Percentiles rank a stretch among this genome's conserved stretches.
Evolutionary conservation across 2,113 vertebrate genomes (phyloP).

Genomic region (Salvelinus alpinus): DNA sequence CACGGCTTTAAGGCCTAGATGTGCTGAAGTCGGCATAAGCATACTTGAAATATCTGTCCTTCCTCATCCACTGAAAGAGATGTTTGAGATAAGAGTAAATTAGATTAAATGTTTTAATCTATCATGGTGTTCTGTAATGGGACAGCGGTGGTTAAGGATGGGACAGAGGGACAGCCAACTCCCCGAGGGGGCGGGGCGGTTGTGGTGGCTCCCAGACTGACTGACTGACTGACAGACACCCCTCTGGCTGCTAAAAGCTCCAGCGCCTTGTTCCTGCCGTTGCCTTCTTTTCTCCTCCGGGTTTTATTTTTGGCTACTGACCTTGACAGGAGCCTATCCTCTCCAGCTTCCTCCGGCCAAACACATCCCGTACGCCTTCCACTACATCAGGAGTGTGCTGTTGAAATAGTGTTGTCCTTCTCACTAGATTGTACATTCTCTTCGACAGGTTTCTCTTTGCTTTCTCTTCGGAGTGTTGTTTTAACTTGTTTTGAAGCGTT

Average conservation of each 20-base stretch:
- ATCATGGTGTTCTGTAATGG: conserved; percentile 41
- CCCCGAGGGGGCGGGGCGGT: not conserved
- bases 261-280: conserved; percentile 36
- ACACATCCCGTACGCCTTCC: conserved; percentile 7
- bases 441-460: not conserved
- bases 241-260: conserved; percentile 23
- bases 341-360: conserved; percentile 38
- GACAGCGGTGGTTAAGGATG: conserved; percentile 25
- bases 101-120: conserved; percentile 52
- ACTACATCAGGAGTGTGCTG: conserved; percentile 12
- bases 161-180: not conserved
- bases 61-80: conserved; percentile 42
- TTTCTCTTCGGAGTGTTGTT: conserved; percentile 18
- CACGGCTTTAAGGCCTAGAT: not conserved
- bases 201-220: conserved; percentile 13
- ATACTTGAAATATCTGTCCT: conserved; percentile 39
- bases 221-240: conserved; percentile 1
- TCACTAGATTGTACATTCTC: conserved; percentile 3
- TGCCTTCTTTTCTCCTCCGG: conserved; percentile 27
- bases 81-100: conserved; percentile 45
- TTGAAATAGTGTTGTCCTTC: not conserved
- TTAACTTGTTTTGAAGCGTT: conserved; percentile 39
- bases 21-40: conserved; percentile 34
- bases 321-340: conserved; percentile 45
- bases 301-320: conserved; percentile 63